Evolutionary conservation across 1,140 invertebrate genomes (phyloP).

Genomic region (Drosophila novamexicana): DNA sequence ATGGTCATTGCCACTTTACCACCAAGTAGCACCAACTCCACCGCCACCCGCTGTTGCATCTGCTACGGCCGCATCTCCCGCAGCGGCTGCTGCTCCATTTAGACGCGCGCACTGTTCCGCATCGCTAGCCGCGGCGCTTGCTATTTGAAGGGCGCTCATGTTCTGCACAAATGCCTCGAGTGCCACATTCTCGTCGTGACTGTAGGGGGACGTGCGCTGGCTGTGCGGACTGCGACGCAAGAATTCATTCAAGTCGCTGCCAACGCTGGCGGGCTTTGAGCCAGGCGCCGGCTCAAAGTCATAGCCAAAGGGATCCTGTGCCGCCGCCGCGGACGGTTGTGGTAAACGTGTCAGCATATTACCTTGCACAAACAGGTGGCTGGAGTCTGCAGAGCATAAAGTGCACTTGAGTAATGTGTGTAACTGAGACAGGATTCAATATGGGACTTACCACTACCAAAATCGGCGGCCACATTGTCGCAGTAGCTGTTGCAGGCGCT

Average conservation of each 20-base stretch:
- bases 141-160: slow-evolving; percentile 74
- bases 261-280: slow-evolving; percentile 65
- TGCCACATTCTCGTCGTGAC: slow-evolving; percentile 68
- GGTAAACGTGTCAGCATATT: slow-evolving; percentile 63
- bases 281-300: slow-evolving; percentile 60
- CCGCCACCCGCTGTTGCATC: slow-evolving; percentile 59
- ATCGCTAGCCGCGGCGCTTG: slow-evolving; percentile 42
- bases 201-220: slow-evolving; percentile 79
- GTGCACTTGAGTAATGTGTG: background rate
- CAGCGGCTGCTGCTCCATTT: slow-evolving; percentile 56
- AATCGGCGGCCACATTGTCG: slow-evolving; percentile 66
- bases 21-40: slow-evolving; percentile 65
- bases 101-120: slow-evolving; percentile 74
- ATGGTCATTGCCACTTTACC: slow-evolving; percentile 56
- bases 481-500: slow-evolving; percentile 58
- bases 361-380: slow-evolving; percentile 72
- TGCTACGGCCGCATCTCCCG: slow-evolving; percentile 44
- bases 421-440: background rate
- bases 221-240: slow-evolving; percentile 74
- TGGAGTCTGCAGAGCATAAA: slow-evolving; percentile 23
- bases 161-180: slow-evolving; percentile 81
- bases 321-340: slow-evolving; percentile 53
- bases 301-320: slow-evolving; percentile 67
- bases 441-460: slow-evolving; percentile 62
- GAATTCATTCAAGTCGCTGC: slow-evolving; percentile 73